Evolutionary conservation across 2,888 invertebrate genomes (phyloP).

Genomic region (Phyto melanocephala): DNA sequence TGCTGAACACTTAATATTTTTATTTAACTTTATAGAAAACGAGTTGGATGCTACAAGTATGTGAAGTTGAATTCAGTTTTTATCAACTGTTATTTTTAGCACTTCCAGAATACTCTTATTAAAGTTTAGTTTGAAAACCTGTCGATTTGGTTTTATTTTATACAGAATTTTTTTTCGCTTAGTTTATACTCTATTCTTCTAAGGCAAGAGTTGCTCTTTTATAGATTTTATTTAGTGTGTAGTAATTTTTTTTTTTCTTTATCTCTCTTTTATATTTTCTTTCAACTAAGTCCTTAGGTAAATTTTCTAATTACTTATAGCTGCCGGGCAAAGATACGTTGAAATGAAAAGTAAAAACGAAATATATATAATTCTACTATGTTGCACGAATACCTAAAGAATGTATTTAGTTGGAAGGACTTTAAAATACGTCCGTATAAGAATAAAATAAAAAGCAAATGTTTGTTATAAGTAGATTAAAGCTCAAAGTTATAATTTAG

Average conservation of each 20-base stretch:
- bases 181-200: neutral
- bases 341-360: conserved; percentile 1
- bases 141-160: neutral
- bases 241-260: neutral
- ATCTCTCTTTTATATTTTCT: conserved; percentile 7
- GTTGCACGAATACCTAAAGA: neutral
- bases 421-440: neutral
- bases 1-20: no score
- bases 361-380: neutral
- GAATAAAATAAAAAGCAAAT: conserved; percentile 2
- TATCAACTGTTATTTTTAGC: conserved; percentile 8
- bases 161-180: neutral
- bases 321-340: conserved; percentile 25
- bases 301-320: conserved; percentile 61
- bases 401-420: neutral
- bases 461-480: conserved; percentile 21
- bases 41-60: no score
- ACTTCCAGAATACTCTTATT: neutral
- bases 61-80: neutral
- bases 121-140: neutral
- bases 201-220: conserved; percentile 34
- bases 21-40: no score
- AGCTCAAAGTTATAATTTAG: conserved; percentile 1
- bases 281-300: conserved; percentile 52
- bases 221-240: conserved; percentile 10